Evolutionary conservation across 1,140 invertebrate species (phyloP).

Genomic region (Bombus polaris): DNA sequence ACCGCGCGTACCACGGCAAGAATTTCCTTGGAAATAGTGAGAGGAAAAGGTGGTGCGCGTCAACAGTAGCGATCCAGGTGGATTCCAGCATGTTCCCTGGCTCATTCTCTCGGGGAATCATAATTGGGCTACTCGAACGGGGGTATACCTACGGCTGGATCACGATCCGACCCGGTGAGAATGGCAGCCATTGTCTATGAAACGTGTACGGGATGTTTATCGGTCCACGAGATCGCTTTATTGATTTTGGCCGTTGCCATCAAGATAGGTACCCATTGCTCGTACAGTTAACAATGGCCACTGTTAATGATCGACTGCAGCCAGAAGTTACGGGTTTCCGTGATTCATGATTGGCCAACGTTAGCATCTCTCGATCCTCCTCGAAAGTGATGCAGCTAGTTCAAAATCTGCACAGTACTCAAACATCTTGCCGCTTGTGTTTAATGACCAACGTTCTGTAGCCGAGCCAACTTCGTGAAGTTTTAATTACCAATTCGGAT

Average conservation of each 20-base stretch:
- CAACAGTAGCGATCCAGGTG: not conserved
- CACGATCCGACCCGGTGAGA: constrained; percentile 35
- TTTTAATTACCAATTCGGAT: constrained; percentile 9
- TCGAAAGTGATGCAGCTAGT: not conserved
- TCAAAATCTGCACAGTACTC: not conserved
- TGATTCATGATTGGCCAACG: constrained; percentile 25
- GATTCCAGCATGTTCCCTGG: not conserved
- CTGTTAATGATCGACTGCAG: constrained; percentile 62
- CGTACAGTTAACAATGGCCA: constrained; percentile 61
- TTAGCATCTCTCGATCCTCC: not conserved
- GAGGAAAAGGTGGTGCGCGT: not conserved
- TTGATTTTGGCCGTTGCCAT: constrained; percentile 75
- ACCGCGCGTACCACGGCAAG: too few relatives aligned
- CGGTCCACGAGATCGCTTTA: constrained; percentile 63
- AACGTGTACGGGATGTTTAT: constrained; percentile 60
- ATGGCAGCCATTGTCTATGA: constrained; percentile 62
- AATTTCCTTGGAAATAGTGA: not conserved
- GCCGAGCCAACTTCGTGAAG: not conserved
- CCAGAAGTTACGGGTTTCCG: constrained; percentile 23
- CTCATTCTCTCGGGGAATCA: not conserved
- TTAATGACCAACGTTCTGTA: not conserved
- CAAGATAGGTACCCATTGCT: constrained; percentile 64
- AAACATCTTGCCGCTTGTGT: not conserved
- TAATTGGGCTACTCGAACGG: constrained; percentile 24
- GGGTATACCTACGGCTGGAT: constrained; percentile 11